A percentile compares a stretch with the other conserved stretches of the same genome.
These are phyloP conservation scores for Tragelaphus buxtoni DNA, from an alignment of 2,113 vertebrate genomes.

Conservation along the genomic window DNA sequence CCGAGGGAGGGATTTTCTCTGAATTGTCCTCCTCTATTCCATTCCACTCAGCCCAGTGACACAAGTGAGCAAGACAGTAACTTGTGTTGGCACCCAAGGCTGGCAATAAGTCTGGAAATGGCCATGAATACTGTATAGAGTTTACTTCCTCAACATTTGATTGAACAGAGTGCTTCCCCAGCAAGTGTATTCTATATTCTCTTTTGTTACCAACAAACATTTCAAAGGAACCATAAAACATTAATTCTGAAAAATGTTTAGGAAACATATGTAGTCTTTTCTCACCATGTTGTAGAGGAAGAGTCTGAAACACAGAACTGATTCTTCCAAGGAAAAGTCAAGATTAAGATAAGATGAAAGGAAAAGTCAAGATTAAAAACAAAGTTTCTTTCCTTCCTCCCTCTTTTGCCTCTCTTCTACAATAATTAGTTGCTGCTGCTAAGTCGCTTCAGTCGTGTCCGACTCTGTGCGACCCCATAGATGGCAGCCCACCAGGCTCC, in stretches of 20 bases:
- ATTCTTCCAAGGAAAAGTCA: constrained; percentile 8
- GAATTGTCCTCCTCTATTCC: neutral
- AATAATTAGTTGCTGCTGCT: neutral
- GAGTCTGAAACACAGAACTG: neutral
- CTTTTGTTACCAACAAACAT: neutral
- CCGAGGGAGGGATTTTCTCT: neutral
- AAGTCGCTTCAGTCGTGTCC: too few relatives aligned
- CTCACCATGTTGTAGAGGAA: neutral
- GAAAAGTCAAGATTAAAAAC: constrained; percentile 20
- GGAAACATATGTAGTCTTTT: neutral
- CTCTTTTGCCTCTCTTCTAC: neutral
- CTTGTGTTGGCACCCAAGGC: neutral
- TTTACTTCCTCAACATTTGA: neutral
- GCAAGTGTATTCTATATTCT: neutral
- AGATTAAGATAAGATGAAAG: constrained; percentile 5
- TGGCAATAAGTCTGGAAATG: neutral
- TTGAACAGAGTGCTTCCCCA: neutral
- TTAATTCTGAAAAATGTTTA: neutral
- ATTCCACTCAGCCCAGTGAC: neutral
- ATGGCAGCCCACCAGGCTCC: too few relatives aligned
- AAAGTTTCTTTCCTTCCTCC: neutral
- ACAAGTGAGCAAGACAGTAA: fast-evolving
- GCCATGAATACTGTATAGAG: neutral
- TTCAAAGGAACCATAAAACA: neutral
- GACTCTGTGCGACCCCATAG: too few relatives aligned